Evolutionary conservation across 2,113 vertebrate genomes (phyloP).

Genomic region (Sula dactylatra): DNA sequence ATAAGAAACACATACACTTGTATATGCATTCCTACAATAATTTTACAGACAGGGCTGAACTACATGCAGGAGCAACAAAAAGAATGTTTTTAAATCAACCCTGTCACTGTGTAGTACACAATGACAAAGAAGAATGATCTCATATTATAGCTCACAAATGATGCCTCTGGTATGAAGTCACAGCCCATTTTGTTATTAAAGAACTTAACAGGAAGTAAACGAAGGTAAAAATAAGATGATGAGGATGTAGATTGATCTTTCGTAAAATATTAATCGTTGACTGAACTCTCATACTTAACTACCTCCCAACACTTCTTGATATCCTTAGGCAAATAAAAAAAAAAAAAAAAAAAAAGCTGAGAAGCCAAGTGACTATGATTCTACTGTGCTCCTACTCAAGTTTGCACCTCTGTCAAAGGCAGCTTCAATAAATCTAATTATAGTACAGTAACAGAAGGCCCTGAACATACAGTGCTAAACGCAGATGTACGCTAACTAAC

Average conservation of each 20-base stretch:
- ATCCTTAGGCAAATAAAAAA: not conserved
- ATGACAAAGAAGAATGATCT: not conserved
- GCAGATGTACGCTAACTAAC: not conserved
- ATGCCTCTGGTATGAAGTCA: not conserved
- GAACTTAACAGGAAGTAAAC: slow-evolving; percentile 2
- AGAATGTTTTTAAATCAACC: not conserved
- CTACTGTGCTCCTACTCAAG: not conserved
- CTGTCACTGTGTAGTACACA: not conserved
- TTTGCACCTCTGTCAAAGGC: not conserved
- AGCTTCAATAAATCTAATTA: not conserved
- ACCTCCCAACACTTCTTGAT: not conserved
- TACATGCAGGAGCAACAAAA: not conserved
- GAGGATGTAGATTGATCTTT: not conserved
- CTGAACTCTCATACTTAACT: not conserved
- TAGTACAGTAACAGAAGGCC: not conserved
- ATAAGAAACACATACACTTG: not conserved
- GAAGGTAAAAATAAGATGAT: not conserved
- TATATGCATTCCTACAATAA: not conserved
- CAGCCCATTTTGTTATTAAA: not conserved
- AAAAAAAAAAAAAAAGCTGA: not conserved
- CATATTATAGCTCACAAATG: not conserved
- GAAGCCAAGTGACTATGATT: not conserved
- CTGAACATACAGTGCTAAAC: not conserved
- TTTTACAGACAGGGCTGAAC: not conserved
- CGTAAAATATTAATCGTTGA: not conserved